Percentiles rank a stretch among this genome's conserved stretches.
These are phyloP conservation scores for Babyrousa celebensis DNA, from an alignment of 2,797 vertebrate species.

Conservation along the genomic window DNA sequence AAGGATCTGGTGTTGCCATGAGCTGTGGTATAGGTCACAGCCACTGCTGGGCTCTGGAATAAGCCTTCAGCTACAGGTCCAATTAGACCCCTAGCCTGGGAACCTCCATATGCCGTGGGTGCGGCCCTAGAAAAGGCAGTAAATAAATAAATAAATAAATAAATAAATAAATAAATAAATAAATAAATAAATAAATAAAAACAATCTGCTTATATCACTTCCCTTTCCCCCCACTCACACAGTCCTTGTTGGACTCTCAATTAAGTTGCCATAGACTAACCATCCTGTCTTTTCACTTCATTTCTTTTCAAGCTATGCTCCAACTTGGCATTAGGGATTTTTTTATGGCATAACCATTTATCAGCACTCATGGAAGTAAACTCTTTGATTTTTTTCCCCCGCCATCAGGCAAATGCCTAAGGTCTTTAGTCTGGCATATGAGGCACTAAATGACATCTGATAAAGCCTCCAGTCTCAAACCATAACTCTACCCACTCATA, in stretches of 20 bases:
- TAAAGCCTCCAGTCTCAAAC: neutral
- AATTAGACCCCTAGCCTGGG: too few species aligned
- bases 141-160: too few species aligned
- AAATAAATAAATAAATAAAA: too few species aligned
- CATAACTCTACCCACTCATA: neutral
- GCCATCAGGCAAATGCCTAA: neutral
- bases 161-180: too few species aligned
- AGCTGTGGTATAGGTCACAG: too few species aligned
- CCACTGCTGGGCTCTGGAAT: too few species aligned
- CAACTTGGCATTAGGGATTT: neutral
- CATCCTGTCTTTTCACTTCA: neutral
- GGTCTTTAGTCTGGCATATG: neutral
- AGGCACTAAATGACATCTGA: too few species aligned
- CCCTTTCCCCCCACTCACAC: neutral
- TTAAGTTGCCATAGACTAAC: neutral
- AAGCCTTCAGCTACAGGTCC: too few species aligned
- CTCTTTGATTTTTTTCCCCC: neutral
- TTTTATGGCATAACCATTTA: neutral
- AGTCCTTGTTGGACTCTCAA: neutral
- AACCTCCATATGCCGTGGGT: too few species aligned
- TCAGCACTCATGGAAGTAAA: neutral
- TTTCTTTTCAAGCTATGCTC: neutral
- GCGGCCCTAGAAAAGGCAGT: too few species aligned
- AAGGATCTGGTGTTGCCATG: too few species aligned
- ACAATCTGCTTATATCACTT: neutral